Evolutionary conservation across 1,140 invertebrate species (phyloP), one percentile per base, ranked within the genome.

Genomic region (Zophobas morio): DNA sequence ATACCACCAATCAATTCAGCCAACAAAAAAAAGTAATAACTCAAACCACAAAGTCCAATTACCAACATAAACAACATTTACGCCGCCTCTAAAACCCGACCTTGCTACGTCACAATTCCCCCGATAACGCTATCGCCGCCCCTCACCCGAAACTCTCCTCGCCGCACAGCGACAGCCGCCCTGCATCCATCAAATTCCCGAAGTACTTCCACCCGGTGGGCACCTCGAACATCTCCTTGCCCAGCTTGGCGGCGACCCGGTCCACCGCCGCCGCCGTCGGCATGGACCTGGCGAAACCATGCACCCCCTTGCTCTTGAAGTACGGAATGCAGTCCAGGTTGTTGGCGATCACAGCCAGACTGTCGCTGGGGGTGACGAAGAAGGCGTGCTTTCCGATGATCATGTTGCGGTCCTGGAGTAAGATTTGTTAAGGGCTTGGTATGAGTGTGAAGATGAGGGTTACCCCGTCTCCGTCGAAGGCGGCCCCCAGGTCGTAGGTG

Each of bases 171-270:
- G 96, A 99, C 34, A 99, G 85, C 56, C 93, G 89, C 33, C 94
- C 95, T 37, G 95, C 96, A 89, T 99, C 99, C 98, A 99, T 99
- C 40, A 99, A 89, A 89, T 99, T 99, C 49, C 98, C 98, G 90
- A 96, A 98, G 87, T 96, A 98, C 86, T 98, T 98, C 96, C 96
- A 98, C 6, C 91, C 99, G 6, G 99, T 99, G 33, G 99, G 98
- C 20, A 98, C 96, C 89, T 99, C 96, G 86, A 96, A 99, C 77
- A 96, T 91, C 84, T 95, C 92, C 82, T 94, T 91, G 6, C 91
- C 91, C 32, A 90, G 88, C 53, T 91, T 91, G 72, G 89, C 88
- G 34, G 96, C 97, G 5, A 99, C 97, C 90, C 91, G 90, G 87
- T 99, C 98, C 33, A 99, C 93, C 77, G 98, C 98, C 5, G 94